Conservation (phyloP, 2,797 vertebrate species). For the Dermochelys coriacea region DNA sequence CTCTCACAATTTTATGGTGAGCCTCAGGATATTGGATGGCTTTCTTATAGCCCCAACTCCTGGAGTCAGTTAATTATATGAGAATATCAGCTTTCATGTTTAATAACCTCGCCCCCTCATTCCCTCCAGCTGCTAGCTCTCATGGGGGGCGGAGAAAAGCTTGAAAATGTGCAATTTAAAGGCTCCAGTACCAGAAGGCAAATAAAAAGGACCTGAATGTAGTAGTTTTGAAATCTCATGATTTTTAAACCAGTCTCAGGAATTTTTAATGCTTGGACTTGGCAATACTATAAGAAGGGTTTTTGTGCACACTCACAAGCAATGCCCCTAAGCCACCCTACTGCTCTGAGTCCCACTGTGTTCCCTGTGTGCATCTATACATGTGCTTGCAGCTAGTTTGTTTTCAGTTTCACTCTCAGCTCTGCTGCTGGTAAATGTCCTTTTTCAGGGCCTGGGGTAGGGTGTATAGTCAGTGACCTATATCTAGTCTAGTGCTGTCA, state of each 20-base stretch:
- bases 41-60: background rate
- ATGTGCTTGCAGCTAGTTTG: fast-evolving
- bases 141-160: background rate
- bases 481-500: background rate
- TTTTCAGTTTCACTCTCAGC: constrained; percentile 38
- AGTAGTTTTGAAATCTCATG: background rate
- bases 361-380: background rate
- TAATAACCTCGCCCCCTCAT: background rate
- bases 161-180: background rate
- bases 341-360: background rate
- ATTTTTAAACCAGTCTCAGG: background rate
- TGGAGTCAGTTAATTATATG: background rate
- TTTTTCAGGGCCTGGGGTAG: background rate
- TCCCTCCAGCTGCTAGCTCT: constrained; percentile 6
- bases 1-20: background rate
- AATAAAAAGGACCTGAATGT: constrained; percentile 14
- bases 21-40: background rate
- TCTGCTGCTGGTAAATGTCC: background rate
- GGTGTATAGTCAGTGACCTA: background rate
- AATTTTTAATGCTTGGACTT: background rate
- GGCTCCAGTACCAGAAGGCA: background rate
- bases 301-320: fast-evolving
- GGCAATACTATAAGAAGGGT: fast-evolving
- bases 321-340: fast-evolving
- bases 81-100: background rate